Evolutionary conservation across 2,113 vertebrate genomes (phyloP), one percentile per base, ranked within the genome.

Genomic region (Microcebus lehilahytsara): DNA sequence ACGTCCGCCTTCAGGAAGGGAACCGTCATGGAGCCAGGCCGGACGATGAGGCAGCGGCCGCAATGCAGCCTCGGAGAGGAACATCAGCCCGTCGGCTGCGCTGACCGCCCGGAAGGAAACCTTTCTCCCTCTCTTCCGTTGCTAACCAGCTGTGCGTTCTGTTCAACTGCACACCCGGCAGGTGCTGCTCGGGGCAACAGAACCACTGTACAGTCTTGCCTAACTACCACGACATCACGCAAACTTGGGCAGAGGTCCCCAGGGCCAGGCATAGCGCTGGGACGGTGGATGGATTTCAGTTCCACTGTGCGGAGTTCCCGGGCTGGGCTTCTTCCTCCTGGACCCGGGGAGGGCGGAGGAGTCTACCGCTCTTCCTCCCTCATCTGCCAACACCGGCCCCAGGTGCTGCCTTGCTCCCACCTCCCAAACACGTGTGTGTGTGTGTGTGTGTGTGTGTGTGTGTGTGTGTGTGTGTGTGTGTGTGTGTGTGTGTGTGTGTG

Each of bases 121-220:
- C 23, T 42, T 25, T 32, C 34, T 6, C 13, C 3, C 53, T 4
- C 5, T 4, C 64, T 11, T 27, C 49, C 1, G 2, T 20, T 5
- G 0, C 3, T 16, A 11, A 17, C 49, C 9, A 49, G 37, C 20
- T 25, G 17, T 6, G 4, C 1, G 77, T 37, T 53, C 23, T 42
- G 40, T 19, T 12, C 60, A 9, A 3, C 27, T 0, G 6, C 1
- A 0, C 67, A 5, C 0, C n/a, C 80, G 77, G 34, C 42, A 12
- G 25, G 34, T 56, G 60, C 11, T 32, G 22, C 74, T 74, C 9
- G 25, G 49, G 0, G 60, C 37, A 53, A 16, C 6, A 5, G 8
- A 30, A 78, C 62, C 30, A 17, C 3, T 51, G 19, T 19, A 0
- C 6, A 0, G 2, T 42, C 34, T 5, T 88, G 60, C 0, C 95